Conservation (phyloP, 2,113 vertebrate genomes). For the Semicossyphus pulcher region DNA sequence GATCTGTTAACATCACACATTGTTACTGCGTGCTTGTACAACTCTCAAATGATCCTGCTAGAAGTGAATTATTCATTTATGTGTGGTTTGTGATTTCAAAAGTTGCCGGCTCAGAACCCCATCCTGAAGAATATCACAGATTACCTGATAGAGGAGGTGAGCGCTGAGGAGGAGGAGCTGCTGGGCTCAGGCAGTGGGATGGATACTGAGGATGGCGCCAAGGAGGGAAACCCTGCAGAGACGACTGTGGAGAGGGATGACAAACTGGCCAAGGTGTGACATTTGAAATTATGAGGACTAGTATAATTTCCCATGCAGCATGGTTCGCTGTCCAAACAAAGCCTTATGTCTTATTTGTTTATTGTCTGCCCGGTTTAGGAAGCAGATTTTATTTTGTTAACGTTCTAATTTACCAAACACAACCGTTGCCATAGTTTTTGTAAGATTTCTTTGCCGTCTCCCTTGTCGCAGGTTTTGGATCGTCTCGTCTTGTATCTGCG, state of each 20-base stretch:
- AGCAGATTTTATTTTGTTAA: background rate
- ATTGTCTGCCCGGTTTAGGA: background rate
- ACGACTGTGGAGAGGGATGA: conserved; percentile 92
- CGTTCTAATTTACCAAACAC: too few species aligned
- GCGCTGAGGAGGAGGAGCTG: conserved; percentile 93
- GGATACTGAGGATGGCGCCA: conserved; percentile 85
- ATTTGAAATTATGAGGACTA: background rate
- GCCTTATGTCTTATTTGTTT: background rate
- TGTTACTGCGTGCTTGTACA: too few species aligned
- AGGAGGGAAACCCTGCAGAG: conserved; percentile 90
- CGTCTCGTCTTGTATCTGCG: conserved; percentile 91
- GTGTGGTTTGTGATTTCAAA: conserved; percentile 1
- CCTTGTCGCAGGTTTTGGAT: conserved; percentile 87
- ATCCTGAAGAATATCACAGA: conserved; percentile 95
- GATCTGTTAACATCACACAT: background rate
- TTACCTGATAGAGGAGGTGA: conserved; percentile 96
- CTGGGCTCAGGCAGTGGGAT: conserved; percentile 87
- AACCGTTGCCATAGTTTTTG: too few species aligned
- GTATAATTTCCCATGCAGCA: background rate
- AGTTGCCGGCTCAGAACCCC: conserved; percentile 91
- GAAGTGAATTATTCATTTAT: background rate
- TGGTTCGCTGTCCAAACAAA: background rate
- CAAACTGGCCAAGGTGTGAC: conserved; percentile 90
- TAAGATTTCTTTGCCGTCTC: background rate
- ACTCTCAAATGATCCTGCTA: too few species aligned